Evolutionary conservation across 53 echinoderm and acorn worm genomes (phyloP).

Genomic region (Stichopus horrens): DNA sequence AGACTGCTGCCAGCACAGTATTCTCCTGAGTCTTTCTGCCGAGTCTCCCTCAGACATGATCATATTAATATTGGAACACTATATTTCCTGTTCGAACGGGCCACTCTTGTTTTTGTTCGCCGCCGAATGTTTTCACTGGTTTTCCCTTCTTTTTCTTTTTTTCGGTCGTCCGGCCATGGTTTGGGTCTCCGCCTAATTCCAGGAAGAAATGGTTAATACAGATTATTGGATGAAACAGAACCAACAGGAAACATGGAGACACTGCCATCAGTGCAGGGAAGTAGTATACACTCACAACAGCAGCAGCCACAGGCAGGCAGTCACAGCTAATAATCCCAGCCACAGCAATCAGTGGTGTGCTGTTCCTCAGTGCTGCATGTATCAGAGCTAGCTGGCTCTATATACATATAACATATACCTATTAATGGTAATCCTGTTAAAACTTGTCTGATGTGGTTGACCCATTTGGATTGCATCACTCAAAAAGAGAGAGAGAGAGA

Average conservation of each 20-base stretch:
- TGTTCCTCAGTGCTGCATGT: background rate
- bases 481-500: background rate
- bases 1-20: no score
- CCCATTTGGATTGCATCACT: conserved; percentile 5
- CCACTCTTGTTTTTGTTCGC: no score
- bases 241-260: conserved; percentile 3
- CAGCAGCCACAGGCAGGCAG: background rate
- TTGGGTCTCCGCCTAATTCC: background rate
- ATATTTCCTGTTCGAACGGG: no score
- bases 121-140: no score
- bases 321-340: background rate
- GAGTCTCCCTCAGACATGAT: no score
- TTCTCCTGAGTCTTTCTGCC: no score
- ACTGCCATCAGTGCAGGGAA: background rate
- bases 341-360: background rate
- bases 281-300: no score
- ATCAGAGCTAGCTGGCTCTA: background rate
- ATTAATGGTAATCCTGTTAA: background rate
- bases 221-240: background rate
- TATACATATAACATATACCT: background rate
- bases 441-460: background rate
- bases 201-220: conserved; percentile 24
- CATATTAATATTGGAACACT: no score
- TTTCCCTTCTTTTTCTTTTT: no score
- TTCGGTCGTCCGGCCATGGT: no score